phyloP scores from a whole-genome alignment of 2,888 invertebrate genomes.

The Perithous albicinctus region DNA sequence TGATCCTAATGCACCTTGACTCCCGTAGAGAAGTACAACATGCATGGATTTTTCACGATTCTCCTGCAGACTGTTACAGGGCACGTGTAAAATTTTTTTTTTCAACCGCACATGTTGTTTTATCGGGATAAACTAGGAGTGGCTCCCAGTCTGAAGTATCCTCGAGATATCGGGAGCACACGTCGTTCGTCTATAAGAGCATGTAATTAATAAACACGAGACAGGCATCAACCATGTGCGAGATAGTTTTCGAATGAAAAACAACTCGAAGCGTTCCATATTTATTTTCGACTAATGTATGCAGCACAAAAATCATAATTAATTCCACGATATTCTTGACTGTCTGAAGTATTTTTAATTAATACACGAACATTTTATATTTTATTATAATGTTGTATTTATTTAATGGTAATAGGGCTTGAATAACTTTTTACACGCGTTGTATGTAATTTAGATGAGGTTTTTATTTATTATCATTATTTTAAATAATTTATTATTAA shows the following conservation, averaged over 20 bases:
- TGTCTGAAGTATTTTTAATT: no score
- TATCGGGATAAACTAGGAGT: conserved; percentile 29
- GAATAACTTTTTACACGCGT: no score
- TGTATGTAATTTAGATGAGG: no score
- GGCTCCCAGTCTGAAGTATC: conserved; percentile 40
- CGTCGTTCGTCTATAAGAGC: conserved; percentile 32
- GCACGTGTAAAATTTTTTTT: conserved; percentile 62
- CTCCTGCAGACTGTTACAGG: conserved; percentile 56
- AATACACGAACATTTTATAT: background rate
- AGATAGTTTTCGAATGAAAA: conserved; percentile 13
- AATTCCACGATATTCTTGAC: no score
- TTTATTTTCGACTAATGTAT: background rate
- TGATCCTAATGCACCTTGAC: conserved; percentile 56
- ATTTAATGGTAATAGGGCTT: no score
- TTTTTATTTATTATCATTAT: no score
- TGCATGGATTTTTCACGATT: conserved; percentile 43
- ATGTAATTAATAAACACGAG: conserved; percentile 24
- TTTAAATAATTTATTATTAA: no score
- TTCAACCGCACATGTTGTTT: conserved; percentile 54
- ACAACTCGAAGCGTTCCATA: background rate
- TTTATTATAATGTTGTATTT: no score
- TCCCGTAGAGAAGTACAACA: conserved; percentile 37
- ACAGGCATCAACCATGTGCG: background rate
- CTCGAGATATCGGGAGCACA: conserved; percentile 62
- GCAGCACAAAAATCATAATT: background rate